A percentile compares a stretch with the other conserved stretches of the same genome.
These are phyloP conservation scores for Drosophila pallidifrons DNA, from an alignment of 1,140 invertebrate species.

Conservation along the genomic window DNA sequence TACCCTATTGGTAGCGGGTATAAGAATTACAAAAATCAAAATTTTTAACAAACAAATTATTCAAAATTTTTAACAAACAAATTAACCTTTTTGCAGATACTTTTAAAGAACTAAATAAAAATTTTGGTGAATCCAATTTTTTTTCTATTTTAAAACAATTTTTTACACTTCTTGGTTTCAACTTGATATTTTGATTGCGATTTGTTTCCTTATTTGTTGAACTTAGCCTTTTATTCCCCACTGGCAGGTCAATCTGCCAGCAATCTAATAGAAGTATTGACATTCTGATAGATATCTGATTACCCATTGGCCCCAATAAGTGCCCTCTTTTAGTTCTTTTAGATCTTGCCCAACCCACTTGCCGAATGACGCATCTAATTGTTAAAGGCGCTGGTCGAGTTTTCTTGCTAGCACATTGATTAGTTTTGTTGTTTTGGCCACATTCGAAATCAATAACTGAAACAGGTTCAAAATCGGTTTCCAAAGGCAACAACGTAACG, in stretches of 20 bases:
- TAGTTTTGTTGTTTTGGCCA: not conserved
- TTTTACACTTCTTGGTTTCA: too few relatives aligned
- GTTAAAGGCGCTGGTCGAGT: not conserved
- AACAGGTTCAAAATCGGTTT: constrained; percentile 1
- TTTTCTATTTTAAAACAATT: too few relatives aligned
- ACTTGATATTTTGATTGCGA: too few relatives aligned
- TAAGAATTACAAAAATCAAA: too few relatives aligned
- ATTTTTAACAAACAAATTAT: too few relatives aligned
- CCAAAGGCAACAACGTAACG: not conserved
- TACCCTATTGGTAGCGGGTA: too few relatives aligned
- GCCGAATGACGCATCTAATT: constrained; percentile 5
- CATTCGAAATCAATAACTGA: not conserved
- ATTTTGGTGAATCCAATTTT: too few relatives aligned
- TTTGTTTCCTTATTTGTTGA: not conserved
- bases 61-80: too few relatives aligned
- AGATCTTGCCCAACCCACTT: not conserved
- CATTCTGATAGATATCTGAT: not conserved
- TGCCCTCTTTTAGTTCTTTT: not conserved
- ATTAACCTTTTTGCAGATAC: too few relatives aligned
- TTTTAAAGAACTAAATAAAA: too few relatives aligned
- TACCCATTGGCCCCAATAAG: not conserved
- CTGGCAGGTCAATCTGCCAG: not conserved
- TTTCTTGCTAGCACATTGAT: not conserved
- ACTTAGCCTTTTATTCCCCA: not conserved
- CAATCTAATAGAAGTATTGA: not conserved